Percentiles rank a stretch among this genome's conserved stretches.
Evolutionary conservation across 53 echinoderm and acorn worm genomes (phyloP).

Genomic region (Luidia sarsii): DNA sequence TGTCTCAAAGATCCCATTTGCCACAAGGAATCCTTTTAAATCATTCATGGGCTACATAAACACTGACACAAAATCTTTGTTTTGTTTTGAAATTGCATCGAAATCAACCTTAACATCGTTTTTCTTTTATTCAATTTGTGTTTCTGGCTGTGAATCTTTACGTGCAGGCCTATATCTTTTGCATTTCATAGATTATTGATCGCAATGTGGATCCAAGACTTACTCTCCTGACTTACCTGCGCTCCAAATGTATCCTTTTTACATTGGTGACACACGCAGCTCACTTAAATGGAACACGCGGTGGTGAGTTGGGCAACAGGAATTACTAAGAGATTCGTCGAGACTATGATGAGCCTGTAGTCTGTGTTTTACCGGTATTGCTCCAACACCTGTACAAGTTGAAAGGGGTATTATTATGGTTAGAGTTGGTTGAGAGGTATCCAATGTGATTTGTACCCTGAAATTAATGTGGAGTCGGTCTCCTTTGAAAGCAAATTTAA

Average conservation of each 20-base stretch:
- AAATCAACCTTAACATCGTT: no score
- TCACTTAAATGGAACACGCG: background rate
- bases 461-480: background rate
- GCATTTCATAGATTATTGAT: slow-evolving; percentile 59
- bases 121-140: no score
- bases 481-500: no score
- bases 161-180: no score
- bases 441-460: background rate
- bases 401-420: background rate
- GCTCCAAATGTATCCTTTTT: slow-evolving; percentile 81
- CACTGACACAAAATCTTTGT: no score
- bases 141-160: no score
- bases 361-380: background rate
- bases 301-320: background rate
- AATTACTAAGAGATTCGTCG: background rate
- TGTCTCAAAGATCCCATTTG: no score
- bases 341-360: background rate
- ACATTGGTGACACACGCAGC: background rate
- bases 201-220: slow-evolving; percentile 64
- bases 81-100: no score
- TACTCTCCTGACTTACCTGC: slow-evolving; percentile 63
- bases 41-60: no score
- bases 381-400: background rate
- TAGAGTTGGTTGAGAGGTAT: background rate
- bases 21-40: no score